These are phyloP conservation scores for Chironomus riparius DNA, from an alignment of 2,888 invertebrate genomes.

Conservation along the genomic window DNA sequence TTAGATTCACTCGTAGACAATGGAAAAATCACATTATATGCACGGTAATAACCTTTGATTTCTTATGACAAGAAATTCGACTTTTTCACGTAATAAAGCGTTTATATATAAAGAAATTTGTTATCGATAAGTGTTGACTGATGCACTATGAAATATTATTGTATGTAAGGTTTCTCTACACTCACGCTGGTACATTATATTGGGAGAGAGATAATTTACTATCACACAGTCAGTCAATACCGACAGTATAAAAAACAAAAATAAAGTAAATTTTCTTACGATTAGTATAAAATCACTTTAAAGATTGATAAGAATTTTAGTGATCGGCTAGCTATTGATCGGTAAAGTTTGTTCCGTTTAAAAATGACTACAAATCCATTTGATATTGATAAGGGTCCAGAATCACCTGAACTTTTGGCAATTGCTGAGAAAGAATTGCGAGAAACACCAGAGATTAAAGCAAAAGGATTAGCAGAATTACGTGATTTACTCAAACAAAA, in stretches of 20 bases:
- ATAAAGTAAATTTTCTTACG: not conserved
- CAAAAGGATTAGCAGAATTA: conserved; percentile 50
- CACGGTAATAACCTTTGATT: not conserved
- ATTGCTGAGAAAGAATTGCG: conserved; percentile 56
- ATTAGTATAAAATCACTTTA: conserved; percentile 11
- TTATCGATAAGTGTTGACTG: not conserved
- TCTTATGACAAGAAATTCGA: not conserved
- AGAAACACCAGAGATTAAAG: conserved; percentile 61
- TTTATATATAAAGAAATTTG: not conserved
- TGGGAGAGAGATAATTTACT: not conserved
- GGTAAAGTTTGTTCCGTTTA: not conserved
- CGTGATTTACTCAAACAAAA: conserved; percentile 57
- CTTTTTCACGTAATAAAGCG: not conserved
- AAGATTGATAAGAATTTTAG: conserved; percentile 17
- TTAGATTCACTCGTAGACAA: too few relatives aligned
- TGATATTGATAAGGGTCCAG: conserved; percentile 50
- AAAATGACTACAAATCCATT: conserved; percentile 42
- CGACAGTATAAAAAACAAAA: not conserved
- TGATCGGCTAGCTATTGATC: not conserved
- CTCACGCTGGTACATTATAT: not conserved
- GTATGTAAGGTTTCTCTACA: not conserved
- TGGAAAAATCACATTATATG: too few relatives aligned
- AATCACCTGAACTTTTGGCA: conserved; percentile 49
- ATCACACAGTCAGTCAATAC: not conserved
- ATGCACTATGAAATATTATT: not conserved